These are phyloP conservation scores for Megaustenia siamemsis DNA, from an alignment of 2,888 invertebrate genomes.

Conservation along the genomic window DNA sequence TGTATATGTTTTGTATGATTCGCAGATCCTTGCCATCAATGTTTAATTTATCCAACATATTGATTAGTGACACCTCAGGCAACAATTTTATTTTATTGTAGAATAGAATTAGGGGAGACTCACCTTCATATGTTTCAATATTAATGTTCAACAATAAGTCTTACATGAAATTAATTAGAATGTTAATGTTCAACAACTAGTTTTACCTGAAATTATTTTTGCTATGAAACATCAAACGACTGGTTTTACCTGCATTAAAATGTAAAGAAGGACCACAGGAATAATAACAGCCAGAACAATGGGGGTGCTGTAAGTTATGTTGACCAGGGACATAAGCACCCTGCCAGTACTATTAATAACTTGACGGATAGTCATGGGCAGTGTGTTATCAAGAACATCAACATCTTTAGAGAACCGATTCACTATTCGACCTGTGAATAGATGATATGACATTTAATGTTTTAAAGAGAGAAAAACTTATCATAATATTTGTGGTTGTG, in stretches of 20 bases:
- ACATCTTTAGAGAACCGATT: constrained; percentile 49
- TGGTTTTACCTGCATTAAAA: constrained; percentile 34
- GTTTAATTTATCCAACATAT: too few relatives aligned
- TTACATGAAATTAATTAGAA: too few relatives aligned
- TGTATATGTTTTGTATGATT: too few relatives aligned
- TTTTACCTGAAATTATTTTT: too few relatives aligned
- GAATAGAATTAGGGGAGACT: too few relatives aligned
- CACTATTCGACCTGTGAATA: constrained; percentile 43
- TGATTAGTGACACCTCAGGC: too few relatives aligned
- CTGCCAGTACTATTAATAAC: constrained; percentile 22
- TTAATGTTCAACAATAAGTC: background rate
- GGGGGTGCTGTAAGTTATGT: constrained; percentile 46
- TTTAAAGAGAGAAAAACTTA: too few relatives aligned
- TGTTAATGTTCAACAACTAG: too few relatives aligned
- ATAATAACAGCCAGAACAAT: constrained; percentile 46
- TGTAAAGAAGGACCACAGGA: constrained; percentile 43
- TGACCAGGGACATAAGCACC: constrained; percentile 42
- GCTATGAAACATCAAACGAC: background rate
- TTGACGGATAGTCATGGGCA: constrained; percentile 36
- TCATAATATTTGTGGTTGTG: too few relatives aligned
- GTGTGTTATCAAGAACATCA: constrained; percentile 43
- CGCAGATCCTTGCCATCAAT: too few relatives aligned
- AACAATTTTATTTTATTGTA: too few relatives aligned
- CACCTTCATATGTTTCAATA: too few relatives aligned
- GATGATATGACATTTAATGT: background rate